Conservation (phyloP, 2,797 vertebrate genomes). For the Toxotes lorentzi region DNA sequence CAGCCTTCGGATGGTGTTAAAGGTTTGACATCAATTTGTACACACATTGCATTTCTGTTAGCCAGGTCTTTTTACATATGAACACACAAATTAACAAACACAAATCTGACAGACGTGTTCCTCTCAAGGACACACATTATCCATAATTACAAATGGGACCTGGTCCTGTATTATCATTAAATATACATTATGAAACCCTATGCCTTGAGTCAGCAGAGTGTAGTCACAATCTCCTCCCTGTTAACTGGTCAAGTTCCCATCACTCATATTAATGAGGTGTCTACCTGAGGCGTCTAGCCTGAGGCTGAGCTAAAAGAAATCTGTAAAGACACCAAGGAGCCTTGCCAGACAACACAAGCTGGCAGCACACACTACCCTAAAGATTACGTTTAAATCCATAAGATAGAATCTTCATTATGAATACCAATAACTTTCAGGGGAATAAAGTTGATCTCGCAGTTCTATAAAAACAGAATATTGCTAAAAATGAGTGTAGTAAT, state of each 20-base stretch:
- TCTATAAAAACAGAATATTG: neutral
- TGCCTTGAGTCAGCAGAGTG: conserved; percentile 20
- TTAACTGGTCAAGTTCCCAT: conserved; percentile 45
- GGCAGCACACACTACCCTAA: conserved; percentile 12
- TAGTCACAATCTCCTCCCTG: neutral
- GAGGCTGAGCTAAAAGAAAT: conserved; percentile 49
- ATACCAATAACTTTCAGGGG: conserved; percentile 37
- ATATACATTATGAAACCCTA: conserved; percentile 12
- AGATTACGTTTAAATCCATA: conserved; percentile 30
- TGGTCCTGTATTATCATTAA: conserved; percentile 16
- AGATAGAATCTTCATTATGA: conserved; percentile 5
- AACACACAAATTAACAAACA: neutral
- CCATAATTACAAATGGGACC: conserved; percentile 13
- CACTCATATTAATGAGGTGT: conserved; percentile 50
- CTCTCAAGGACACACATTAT: conserved; percentile 1
- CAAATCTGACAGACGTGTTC: neutral
- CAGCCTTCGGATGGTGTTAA: conserved; percentile 35
- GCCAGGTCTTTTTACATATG: neutral
- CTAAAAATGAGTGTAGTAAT: neutral
- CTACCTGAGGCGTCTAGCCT: conserved; percentile 42
- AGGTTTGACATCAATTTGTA: conserved; percentile 22
- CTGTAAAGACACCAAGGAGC: conserved; percentile 38
- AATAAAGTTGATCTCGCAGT: neutral
- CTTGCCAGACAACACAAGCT: conserved; percentile 5
- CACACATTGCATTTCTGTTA: neutral